Conservation (phyloP, 1,140 invertebrate genomes). For the Eueides isabella region DNA sequence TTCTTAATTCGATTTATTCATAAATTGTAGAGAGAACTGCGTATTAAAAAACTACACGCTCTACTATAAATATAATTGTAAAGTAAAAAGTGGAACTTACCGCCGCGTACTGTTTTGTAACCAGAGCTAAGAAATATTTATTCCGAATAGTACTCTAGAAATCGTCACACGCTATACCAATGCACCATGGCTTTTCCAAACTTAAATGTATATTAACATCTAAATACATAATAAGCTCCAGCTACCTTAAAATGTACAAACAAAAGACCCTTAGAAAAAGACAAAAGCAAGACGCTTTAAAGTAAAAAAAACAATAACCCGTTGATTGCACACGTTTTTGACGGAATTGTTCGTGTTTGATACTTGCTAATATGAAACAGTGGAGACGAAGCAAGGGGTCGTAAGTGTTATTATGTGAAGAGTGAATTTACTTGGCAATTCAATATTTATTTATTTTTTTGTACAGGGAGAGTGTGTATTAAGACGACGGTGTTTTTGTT, state of each 20-base stretch:
- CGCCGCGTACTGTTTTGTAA: too few relatives aligned
- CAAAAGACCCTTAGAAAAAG: background rate
- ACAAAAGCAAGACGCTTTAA: background rate
- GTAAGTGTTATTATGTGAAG: conserved; percentile 10
- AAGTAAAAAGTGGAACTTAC: too few relatives aligned
- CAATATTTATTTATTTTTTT: background rate
- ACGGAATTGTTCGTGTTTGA: conserved; percentile 2
- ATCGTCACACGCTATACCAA: too few relatives aligned
- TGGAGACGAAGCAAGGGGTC: conserved; percentile 1
- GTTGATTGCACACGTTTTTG: background rate
- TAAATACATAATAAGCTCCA: background rate
- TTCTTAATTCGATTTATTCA: too few relatives aligned
- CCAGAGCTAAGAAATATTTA: too few relatives aligned
- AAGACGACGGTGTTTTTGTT: too few relatives aligned
- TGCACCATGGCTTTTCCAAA: too few relatives aligned
- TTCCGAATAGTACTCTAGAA: too few relatives aligned
- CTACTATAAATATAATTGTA: too few relatives aligned
- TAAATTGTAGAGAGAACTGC: too few relatives aligned
- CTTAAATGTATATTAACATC: background rate
- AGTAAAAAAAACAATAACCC: conserved; percentile 2
- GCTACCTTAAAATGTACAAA: background rate
- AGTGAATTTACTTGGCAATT: conserved; percentile 9
- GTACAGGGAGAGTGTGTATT: background rate
- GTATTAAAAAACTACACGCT: too few relatives aligned
- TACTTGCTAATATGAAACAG: conserved; percentile 6